Evolutionary conservation across 1,140 invertebrate species (phyloP), one percentile per base, ranked within the genome.

Genomic region (Tribolium madens): DNA sequence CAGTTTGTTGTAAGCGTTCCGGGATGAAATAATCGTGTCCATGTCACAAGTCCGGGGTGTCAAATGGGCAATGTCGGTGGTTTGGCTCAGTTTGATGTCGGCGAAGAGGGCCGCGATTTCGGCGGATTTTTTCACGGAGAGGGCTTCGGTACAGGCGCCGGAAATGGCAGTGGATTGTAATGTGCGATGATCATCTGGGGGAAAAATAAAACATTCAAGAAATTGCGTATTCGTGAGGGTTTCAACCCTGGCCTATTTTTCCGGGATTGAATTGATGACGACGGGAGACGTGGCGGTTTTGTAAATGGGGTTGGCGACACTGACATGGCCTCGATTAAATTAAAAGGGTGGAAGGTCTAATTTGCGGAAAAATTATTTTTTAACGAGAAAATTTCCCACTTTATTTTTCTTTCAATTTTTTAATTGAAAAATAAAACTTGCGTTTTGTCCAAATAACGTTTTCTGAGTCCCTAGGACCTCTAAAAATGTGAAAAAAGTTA

Each of bases 71-170:
- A 84, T 83, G 81, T 88, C 88, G 0, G 86, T 89, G 14, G 86
- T 86, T 83, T 88, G 88, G 21, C 87, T 89, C 1, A 90, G 85
- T 36, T 90, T 88, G 36, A 93, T 89, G 83, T 93, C 92, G 0
- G 92, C 93, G 83, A 96, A 96, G 2, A 96, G 86, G 0, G 94
- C 94, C 0, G 94, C 94, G 77, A 95, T 95, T 85, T 96, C 95
- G 0, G 94, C 93, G 7, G 93, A 93, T 84, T 96, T 96, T 84
- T 96, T 96, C 5, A 95, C 93, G 18, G 93, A 93, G 0, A 96
- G 86, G 0, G 94, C 92, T 81, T 95, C 93, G 47, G 53, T 90
- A 88, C 26, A 91, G 85, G 31, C 90, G 85, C 72, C 91, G 81
- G 15, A 88, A 87, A 79, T 88, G 84, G 74, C 84, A 86, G 48